A percentile compares a stretch with the other conserved stretches of the same genome.
These are phyloP conservation scores for Argopecten irradians DNA, from an alignment of 1,140 invertebrate genomes.

Conservation along the genomic window DNA sequence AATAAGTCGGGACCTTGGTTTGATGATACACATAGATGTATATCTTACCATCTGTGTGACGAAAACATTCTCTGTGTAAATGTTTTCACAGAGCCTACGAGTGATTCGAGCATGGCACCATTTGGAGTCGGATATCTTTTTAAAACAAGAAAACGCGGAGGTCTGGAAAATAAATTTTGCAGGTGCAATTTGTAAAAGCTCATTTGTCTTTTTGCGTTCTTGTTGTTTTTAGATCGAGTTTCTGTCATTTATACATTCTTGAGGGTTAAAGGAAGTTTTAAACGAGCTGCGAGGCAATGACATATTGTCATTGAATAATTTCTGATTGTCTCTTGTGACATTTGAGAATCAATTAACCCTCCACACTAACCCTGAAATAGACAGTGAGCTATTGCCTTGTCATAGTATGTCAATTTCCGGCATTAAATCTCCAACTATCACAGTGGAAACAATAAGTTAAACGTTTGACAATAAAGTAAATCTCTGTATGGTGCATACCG, in stretches of 20 bases:
- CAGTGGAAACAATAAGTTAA: not conserved
- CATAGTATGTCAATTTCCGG: not conserved
- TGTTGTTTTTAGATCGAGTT: constrained; percentile 4
- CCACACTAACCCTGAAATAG: not conserved
- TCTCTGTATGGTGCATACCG: not conserved
- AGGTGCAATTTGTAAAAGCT: constrained; percentile 6
- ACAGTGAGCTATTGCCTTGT: not conserved
- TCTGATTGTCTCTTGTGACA: not conserved
- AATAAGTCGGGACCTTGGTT: constrained; percentile 15
- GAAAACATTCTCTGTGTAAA: not conserved
- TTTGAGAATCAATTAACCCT: not conserved
- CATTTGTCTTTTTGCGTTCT: constrained; percentile 3
- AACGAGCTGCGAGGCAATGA: not conserved
- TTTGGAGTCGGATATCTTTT: not conserved
- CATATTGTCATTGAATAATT: constrained; percentile 3
- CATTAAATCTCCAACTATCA: not conserved
- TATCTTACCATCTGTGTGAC: constrained; percentile 1
- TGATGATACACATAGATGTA: not conserved
- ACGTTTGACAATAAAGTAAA: not conserved
- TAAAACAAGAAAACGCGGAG: not conserved
- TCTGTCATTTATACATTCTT: constrained; percentile 12
- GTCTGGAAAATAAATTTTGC: constrained; percentile 11
- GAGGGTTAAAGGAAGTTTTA: not conserved
- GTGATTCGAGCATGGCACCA: not conserved
- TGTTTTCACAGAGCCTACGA: not conserved